phyloP scores from a whole-genome alignment of 2,113 vertebrate species.

The Pelmatolapia mariae region DNA sequence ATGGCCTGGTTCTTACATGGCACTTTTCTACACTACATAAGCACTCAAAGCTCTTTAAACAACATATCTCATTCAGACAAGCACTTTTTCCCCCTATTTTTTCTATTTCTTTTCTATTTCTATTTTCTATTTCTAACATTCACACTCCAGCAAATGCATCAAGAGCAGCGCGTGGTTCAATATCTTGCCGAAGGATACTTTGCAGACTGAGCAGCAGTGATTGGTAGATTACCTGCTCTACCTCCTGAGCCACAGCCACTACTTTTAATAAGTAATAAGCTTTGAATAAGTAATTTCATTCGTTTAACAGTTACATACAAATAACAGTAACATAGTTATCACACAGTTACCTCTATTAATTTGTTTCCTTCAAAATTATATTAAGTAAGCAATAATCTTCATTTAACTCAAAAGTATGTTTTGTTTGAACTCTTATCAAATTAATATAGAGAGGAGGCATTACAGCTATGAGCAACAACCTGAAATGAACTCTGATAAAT shows the following conservation, averaged over 20 bases:
- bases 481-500: background rate
- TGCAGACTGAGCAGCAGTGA: background rate
- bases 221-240: background rate
- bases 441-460: background rate
- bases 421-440: background rate
- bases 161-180: background rate
- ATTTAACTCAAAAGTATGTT: background rate
- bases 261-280: background rate
- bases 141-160: background rate
- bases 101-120: background rate
- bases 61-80: background rate
- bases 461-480: background rate
- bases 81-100: rapidly evolving
- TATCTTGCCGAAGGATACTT: background rate
- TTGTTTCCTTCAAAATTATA: background rate
- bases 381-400: background rate
- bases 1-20: background rate
- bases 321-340: background rate
- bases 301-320: background rate
- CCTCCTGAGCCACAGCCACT: background rate
- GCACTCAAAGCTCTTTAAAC: background rate
- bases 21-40: background rate
- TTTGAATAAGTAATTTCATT: background rate
- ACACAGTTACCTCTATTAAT: background rate
- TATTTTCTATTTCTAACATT: background rate